Evolutionary conservation across 2,888 invertebrate species (phyloP), one percentile per base, ranked within the genome.

Genomic region (Trypoxylon attenuatum): DNA sequence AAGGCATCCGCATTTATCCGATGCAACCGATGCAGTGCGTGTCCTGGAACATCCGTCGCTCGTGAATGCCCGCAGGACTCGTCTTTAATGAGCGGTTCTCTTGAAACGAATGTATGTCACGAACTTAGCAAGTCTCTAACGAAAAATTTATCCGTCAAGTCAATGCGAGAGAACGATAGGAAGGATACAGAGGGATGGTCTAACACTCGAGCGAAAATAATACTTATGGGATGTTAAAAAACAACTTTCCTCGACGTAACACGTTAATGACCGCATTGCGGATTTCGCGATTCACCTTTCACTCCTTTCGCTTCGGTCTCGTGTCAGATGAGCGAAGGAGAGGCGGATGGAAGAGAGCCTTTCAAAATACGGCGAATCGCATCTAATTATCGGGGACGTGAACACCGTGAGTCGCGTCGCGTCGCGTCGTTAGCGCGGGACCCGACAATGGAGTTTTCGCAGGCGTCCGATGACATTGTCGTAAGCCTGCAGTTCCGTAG

Each of bases 51-150:
- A n/a, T 2, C 21, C 23, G 29, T 5, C 13, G 53, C 46, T 21
- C 25, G 65, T 33, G 60, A 72, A 66, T 41, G 63, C 46, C 53
- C 53, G 57, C 63, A 39, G 63, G 57, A 42, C 33, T 51, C 52
- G 25, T 38, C 46, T 29, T 57, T 51, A 59, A 65, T 59, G 69
- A 54, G 59, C 56, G 61, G 57, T 67, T 67, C 67, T 73, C 51
- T n/a, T n/a, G n/a, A n/a, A n/a, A n/a, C n/a, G n/a, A n/a, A n/a
- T n/a, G n/a, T n/a, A n/a, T n/a, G n/a, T n/a, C n/a, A n/a, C n/a
- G n/a, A n/a, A n/a, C n/a, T n/a, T n/a, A n/a, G n/a, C n/a, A n/a
- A n/a, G n/a, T n/a, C n/a, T n/a, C n/a, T n/a, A n/a, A n/a, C n/a
- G n/a, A n/a, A n/a, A n/a, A n/a, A n/a, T n/a, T n/a, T n/a, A n/a